Evolutionary conservation across 2,888 invertebrate genomes (phyloP).

Genomic region (Diachrysia chrysitis): DNA sequence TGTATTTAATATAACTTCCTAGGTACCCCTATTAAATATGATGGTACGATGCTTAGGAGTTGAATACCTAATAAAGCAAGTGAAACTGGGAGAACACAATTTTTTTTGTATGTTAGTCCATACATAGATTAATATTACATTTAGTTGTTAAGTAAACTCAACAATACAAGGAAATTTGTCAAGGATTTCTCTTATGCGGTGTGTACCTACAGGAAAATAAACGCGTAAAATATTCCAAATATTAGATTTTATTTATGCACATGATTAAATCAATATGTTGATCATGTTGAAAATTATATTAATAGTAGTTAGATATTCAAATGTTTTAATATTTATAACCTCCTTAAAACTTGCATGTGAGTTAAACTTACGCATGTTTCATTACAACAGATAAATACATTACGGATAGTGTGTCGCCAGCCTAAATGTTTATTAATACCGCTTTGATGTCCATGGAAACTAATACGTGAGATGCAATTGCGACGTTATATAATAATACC

Average conservation of each 20-base stretch:
- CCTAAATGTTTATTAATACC: conserved; percentile 60
- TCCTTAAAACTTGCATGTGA: too few relatives aligned
- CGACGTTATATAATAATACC: conserved; percentile 32
- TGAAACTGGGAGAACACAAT: too few relatives aligned
- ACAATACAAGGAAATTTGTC: neutral
- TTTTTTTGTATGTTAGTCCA: neutral
- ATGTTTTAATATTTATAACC: too few relatives aligned
- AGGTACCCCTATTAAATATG: too few relatives aligned
- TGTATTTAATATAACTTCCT: too few relatives aligned
- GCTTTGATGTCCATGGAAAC: conserved; percentile 61
- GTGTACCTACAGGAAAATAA: neutral
- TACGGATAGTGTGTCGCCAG: conserved; percentile 49
- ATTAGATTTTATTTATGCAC: neutral
- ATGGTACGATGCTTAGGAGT: too few relatives aligned
- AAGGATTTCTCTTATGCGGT: conserved; percentile 2
- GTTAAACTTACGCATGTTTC: neutral
- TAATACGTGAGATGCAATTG: conserved; percentile 51
- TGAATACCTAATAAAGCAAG: too few relatives aligned
- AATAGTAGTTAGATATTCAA: too few relatives aligned
- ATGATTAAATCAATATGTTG: neutral
- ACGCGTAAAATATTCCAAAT: neutral
- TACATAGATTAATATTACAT: neutral
- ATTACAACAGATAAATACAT: neutral
- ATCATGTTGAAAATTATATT: too few relatives aligned
- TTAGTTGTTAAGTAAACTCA: neutral